Base-by-base conservation (phyloP, 2,113 vertebrate genomes). In the Tachuris rubrigastra region DNA sequence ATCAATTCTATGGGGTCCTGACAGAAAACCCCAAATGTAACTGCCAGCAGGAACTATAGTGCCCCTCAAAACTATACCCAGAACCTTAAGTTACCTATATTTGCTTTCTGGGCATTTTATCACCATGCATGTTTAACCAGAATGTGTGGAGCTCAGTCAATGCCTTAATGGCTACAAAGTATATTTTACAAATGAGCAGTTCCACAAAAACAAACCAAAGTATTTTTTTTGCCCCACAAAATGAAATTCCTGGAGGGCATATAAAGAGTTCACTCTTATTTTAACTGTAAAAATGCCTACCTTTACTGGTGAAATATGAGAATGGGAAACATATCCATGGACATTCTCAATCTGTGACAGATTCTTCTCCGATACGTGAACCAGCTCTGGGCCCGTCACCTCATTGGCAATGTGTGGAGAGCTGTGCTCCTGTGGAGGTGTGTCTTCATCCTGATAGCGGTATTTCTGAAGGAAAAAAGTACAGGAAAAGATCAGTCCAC, bases 301-400 rank as follows among this genome's bases (percentile, higher is more conserved):
- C 99, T 99, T 99, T 97, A 99, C 96, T n/a, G 99, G 99, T 14
- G 99, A 99, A 98, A 99, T 99, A 95, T 99, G 99, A 63, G 99
- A 98, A 78, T 99, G 99, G 60, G 98, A 98, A 95, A 99, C 99
- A 94, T 98, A 99, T 89, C 99, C 99, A 85, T 99, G 99, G 42
- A 99, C 98, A 39, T 98, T 99, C 95, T 99, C 99, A 53, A 99
- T 98, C 96, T 99, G 98, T 31, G 99, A 99, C 15, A 99, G 97
- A 96, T 98, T 99, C 98, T 99, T 99, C 97, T 99, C 99, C 0
- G 99, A 99, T 27, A 99, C 98, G 42, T 99, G 99, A 92, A 99
- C 99, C 85, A 99, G 96, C 96, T 99, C 99, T 1, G 98, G 98
- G n/a, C 98, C 98, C 1, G 96, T 98, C 65, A 95, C 97, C 87